Evolutionary conservation across 2,797 vertebrate genomes (phyloP).

Genomic region (Danio choprae): DNA sequence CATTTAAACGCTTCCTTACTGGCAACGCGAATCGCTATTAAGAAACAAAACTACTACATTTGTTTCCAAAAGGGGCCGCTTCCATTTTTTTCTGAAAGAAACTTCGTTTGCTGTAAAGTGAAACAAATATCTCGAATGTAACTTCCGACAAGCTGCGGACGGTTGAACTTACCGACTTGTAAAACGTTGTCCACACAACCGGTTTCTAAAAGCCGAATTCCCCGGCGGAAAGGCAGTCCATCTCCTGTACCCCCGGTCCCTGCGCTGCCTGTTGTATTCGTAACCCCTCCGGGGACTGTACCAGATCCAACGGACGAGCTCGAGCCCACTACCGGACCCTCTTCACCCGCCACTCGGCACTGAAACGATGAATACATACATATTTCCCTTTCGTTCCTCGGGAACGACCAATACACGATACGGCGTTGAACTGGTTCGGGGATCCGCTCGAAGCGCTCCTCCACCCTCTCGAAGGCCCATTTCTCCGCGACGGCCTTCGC

Average conservation of each 20-base stretch:
- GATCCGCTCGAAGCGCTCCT: slow-evolving; percentile 97
- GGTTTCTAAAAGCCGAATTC: slow-evolving; percentile 93
- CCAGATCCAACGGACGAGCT: slow-evolving; percentile 70
- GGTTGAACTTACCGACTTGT: slow-evolving; percentile 93
- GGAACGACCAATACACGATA: slow-evolving; percentile 98
- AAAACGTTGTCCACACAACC: slow-evolving; percentile 97
- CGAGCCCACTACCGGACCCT: slow-evolving; percentile 73
- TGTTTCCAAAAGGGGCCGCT: not conserved
- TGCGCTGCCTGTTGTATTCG: slow-evolving; percentile 69
- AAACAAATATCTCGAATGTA: slow-evolving; percentile 9
- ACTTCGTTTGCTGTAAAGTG: slow-evolving; percentile 52
- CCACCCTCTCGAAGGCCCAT: slow-evolving; percentile 97
- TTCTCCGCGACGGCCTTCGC: slow-evolving; percentile 96
- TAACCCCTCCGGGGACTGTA: slow-evolving; percentile 73
- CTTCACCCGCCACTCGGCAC: slow-evolving; percentile 85
- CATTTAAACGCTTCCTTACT: not conserved
- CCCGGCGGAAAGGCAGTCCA: slow-evolving; percentile 92
- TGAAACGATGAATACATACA: slow-evolving; percentile 99
- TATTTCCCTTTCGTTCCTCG: slow-evolving; percentile 96
- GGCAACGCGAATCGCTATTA: not conserved
- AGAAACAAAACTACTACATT: not conserved
- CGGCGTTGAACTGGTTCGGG: slow-evolving; percentile 96
- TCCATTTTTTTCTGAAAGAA: slow-evolving; percentile 26
- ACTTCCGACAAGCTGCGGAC: slow-evolving; percentile 1
- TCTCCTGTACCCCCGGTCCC: slow-evolving; percentile 81